Conservation (phyloP, 2,113 vertebrate genomes). For the Struthio camelus region DNA sequence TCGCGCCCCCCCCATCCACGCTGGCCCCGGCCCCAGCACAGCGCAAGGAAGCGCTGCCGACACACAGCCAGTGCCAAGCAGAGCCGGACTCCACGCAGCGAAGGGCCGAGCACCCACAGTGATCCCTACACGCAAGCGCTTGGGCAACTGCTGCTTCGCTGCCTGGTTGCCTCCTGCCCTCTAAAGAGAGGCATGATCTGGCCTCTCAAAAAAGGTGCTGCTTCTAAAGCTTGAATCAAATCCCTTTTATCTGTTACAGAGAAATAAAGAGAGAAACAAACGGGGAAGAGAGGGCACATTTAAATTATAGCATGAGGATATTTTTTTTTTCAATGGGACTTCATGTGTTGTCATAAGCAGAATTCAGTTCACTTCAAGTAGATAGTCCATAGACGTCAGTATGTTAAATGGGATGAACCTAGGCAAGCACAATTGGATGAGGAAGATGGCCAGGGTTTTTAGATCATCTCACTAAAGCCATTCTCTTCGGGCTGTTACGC, state of each 20-base stretch:
- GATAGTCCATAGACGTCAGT: neutral
- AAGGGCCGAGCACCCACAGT: fast-evolving
- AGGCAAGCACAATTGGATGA: neutral
- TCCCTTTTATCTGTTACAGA: neutral
- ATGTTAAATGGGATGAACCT: neutral
- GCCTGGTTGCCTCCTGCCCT: neutral
- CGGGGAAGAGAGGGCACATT: neutral
- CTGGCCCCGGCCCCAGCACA: neutral
- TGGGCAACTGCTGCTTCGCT: neutral
- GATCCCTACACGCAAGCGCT: neutral
- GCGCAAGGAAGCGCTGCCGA: neutral
- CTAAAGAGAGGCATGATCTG: neutral
- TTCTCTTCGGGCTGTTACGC: neutral
- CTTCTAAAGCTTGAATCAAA: neutral
- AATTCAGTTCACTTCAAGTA: neutral
- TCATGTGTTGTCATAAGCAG: neutral
- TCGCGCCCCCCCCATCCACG: neutral
- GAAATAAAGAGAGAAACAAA: neutral
- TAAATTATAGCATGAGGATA: neutral
- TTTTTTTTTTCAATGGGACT: neutral
- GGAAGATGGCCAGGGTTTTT: neutral
- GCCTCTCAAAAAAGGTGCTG: neutral
- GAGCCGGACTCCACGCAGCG: neutral
- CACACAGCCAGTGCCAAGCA: neutral
- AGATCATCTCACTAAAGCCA: neutral